phyloP scores from a whole-genome alignment of 2,888 invertebrate genomes.

The Xestia rhomboidea region DNA sequence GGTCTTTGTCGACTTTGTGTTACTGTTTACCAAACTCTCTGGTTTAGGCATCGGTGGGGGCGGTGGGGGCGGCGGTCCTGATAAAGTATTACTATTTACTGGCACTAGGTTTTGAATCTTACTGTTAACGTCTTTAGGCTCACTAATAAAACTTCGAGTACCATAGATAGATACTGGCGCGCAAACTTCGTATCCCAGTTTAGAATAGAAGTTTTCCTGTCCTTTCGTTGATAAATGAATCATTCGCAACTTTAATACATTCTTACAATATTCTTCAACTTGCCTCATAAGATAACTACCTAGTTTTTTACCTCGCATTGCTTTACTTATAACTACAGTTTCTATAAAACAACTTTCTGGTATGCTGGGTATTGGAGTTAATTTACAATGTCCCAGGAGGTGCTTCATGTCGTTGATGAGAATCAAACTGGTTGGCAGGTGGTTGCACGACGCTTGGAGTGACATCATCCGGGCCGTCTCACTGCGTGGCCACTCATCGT shows the following conservation, averaged over 20 bases:
- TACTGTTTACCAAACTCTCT: constrained; percentile 69
- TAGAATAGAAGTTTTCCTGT: constrained; percentile 94
- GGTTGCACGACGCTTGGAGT: constrained; percentile 93
- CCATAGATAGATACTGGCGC: constrained; percentile 93
- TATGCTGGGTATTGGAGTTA: constrained; percentile 93
- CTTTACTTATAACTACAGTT: constrained; percentile 94
- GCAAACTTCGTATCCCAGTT: constrained; percentile 93
- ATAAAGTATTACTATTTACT: constrained; percentile 58
- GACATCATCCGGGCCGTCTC: constrained; percentile 94
- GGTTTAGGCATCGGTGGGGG: constrained; percentile 85
- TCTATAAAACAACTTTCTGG: constrained; percentile 94
- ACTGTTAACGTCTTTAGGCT: constrained; percentile 60
- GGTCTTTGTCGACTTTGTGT: constrained; percentile 80
- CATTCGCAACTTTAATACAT: constrained; percentile 91
- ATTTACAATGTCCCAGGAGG: constrained; percentile 95
- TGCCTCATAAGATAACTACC: constrained; percentile 94
- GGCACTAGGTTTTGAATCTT: constrained; percentile 72
- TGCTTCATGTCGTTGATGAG: constrained; percentile 90
- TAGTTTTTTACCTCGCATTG: constrained; percentile 93
- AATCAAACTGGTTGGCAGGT: constrained; percentile 93
- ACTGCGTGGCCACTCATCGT: constrained; percentile 97
- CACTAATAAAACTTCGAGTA: constrained; percentile 71
- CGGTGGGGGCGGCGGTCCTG: constrained; percentile 77
- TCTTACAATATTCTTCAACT: constrained; percentile 93
- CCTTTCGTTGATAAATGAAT: constrained; percentile 93